These are phyloP conservation scores for Mesitornis unicolor DNA, from an alignment of 2,113 vertebrate genomes.

Conservation along the genomic window DNA sequence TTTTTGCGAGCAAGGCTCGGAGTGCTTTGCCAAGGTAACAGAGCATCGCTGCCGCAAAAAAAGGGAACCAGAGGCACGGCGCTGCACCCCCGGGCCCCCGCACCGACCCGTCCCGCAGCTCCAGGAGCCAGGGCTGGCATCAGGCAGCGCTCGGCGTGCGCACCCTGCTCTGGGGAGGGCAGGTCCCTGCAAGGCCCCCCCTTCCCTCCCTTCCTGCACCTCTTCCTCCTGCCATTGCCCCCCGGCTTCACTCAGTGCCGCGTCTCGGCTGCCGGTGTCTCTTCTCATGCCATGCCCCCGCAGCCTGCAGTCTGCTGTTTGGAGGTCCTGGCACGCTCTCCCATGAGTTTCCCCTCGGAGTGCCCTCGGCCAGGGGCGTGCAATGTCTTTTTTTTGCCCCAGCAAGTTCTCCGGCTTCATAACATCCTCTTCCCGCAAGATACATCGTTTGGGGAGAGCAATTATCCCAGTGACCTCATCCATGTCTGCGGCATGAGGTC, in stretches of 20 bases:
- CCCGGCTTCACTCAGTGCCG: background rate
- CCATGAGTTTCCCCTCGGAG: background rate
- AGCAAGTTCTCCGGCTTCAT: constrained; percentile 31
- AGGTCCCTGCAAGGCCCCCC: constrained; percentile 33
- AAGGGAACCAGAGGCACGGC: background rate
- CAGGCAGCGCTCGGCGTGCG: background rate
- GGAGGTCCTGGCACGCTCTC: background rate
- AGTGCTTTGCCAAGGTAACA: rapidly evolving
- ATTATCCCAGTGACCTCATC: constrained; percentile 45
- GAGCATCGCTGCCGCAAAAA: rapidly evolving
- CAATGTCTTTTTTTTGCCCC: background rate
- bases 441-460: constrained; percentile 18
- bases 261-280: background rate
- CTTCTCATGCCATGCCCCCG: constrained; percentile 14
- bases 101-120: rapidly evolving
- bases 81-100: background rate
- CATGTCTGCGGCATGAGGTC: constrained; percentile 60
- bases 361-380: background rate
- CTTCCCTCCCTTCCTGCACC: background rate
- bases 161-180: constrained; percentile 32
- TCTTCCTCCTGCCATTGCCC: background rate
- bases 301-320: background rate
- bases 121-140: rapidly evolving
- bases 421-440: constrained; percentile 61
- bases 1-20: background rate